A percentile compares a stretch with the other conserved stretches of the same genome.
Conservation (phyloP, 2,888 invertebrate species). For the Thera britannica region DNA sequence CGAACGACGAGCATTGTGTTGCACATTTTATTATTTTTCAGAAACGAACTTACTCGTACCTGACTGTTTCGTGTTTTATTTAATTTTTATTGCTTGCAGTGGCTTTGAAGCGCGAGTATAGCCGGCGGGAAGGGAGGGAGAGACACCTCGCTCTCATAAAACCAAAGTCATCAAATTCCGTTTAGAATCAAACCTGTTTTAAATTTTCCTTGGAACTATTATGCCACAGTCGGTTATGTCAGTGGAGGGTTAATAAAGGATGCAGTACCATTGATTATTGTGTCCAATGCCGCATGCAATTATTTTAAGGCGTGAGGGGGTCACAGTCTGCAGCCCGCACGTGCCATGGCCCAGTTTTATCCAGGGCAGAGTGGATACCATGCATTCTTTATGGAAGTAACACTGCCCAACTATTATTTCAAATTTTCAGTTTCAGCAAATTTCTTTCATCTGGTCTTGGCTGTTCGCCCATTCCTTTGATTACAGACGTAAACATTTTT, state of each 20-base stretch:
- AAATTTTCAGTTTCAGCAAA: background rate
- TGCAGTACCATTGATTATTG: constrained; percentile 24
- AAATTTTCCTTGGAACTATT: background rate
- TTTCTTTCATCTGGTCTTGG: background rate
- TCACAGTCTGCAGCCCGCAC: constrained; percentile 40
- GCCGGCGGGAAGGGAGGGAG: background rate
- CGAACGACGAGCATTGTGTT: constrained; percentile 11
- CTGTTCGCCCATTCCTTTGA: constrained; percentile 1
- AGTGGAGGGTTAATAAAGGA: constrained; percentile 1
- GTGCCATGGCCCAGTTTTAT: constrained; percentile 42
- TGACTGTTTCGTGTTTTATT: constrained; percentile 4
- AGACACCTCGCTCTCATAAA: too few relatives aligned
- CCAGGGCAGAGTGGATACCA: constrained; percentile 9
- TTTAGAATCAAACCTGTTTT: background rate
- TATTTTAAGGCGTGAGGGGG: constrained; percentile 42
- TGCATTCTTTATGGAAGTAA: constrained; percentile 6
- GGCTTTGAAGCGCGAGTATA: background rate
- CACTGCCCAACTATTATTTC: background rate
- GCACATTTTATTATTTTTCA: constrained; percentile 18
- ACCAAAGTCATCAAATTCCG: background rate
- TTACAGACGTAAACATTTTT: background rate
- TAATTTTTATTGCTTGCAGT: constrained; percentile 2
- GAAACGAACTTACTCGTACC: constrained; percentile 16
- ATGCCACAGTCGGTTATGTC: background rate
- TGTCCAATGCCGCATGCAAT: constrained; percentile 43